Percentiles rank a stretch among this genome's conserved stretches.
These are phyloP conservation scores for Caenorhabditis drosophilae DNA, from an alignment of 2,888 invertebrate genomes.

Conservation along the genomic window DNA sequence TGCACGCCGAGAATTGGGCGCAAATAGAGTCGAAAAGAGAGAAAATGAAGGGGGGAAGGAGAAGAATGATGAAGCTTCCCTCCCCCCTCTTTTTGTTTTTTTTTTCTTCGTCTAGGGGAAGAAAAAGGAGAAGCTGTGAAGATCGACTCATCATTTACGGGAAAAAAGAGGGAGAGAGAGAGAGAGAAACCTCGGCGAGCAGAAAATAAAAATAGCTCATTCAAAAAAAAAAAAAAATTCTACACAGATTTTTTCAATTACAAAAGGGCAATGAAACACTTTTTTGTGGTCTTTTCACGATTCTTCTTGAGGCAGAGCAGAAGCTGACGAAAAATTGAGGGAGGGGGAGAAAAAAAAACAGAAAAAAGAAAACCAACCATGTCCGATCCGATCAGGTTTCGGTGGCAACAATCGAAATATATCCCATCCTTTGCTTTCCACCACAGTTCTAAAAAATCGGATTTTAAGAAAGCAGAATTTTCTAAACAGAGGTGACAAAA, in stretches of 20 bases:
- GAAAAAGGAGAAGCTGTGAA: neutral
- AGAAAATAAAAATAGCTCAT: neutral
- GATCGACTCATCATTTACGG: neutral
- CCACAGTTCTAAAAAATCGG: slow-evolving; percentile 44
- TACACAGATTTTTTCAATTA: too few species aligned
- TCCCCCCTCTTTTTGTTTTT: neutral
- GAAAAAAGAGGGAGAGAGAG: too few species aligned
- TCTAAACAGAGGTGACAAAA: too few species aligned
- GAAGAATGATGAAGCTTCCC: slow-evolving; percentile 1
- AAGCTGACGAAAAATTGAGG: neutral
- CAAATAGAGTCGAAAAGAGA: slow-evolving; percentile 3
- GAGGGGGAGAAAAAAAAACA: slow-evolving; percentile 2
- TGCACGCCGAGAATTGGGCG: slow-evolving; percentile 4
- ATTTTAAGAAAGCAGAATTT: too few species aligned
- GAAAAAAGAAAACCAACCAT: slow-evolving; percentile 41
- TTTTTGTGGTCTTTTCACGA: too few species aligned
- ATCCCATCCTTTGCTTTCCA: slow-evolving; percentile 78
- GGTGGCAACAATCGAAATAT: slow-evolving; percentile 80
- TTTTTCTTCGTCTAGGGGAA: too few species aligned
- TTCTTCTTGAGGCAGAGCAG: too few species aligned
- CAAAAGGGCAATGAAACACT: too few species aligned
- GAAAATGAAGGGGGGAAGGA: slow-evolving; percentile 7
- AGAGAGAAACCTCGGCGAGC: too few species aligned
- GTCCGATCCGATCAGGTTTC: slow-evolving; percentile 60
- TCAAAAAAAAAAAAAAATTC: neutral